phyloP scores from a whole-genome alignment of 2,797 vertebrate genomes.

The Merluccius polli region DNA sequence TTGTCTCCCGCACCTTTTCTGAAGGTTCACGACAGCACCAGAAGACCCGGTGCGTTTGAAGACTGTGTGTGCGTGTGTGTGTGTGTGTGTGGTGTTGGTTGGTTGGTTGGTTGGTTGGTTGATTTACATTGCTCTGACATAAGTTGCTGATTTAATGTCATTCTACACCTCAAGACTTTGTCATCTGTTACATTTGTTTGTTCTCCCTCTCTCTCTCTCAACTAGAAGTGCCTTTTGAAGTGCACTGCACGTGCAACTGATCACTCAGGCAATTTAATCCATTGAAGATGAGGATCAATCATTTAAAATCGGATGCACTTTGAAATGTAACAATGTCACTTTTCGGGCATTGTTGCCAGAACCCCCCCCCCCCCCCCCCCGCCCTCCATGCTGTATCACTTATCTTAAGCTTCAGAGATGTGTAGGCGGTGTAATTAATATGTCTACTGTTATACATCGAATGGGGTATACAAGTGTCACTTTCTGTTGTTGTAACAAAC shows the following conservation, averaged over 20 bases:
- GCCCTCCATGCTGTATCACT: slow-evolving; percentile 7
- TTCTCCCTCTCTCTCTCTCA: slow-evolving; percentile 37
- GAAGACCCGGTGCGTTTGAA: slow-evolving; percentile 63
- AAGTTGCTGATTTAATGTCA: slow-evolving; percentile 74
- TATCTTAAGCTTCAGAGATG: slow-evolving; percentile 22
- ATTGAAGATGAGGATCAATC: slow-evolving; percentile 49
- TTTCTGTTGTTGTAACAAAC: background rate
- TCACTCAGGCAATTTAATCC: slow-evolving; percentile 67
- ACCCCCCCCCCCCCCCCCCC: background rate
- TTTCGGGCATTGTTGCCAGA: slow-evolving; percentile 40
- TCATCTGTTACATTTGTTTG: slow-evolving; percentile 64
- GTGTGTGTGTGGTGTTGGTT: slow-evolving; percentile 17
- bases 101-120: slow-evolving; percentile 17
- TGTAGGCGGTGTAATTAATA: background rate
- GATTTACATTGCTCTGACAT: slow-evolving; percentile 67
- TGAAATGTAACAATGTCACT: slow-evolving; percentile 41
- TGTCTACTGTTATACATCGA: background rate
- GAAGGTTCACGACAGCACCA: slow-evolving; percentile 56
- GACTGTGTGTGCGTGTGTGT: slow-evolving; percentile 49
- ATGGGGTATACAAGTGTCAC: background rate
- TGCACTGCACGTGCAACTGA: slow-evolving; percentile 65
- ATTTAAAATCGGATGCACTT: slow-evolving; percentile 49
- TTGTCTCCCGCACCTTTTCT: slow-evolving; percentile 68
- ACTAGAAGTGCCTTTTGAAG: slow-evolving; percentile 63
- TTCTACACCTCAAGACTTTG: slow-evolving; percentile 69